phyloP scores from a whole-genome alignment of 2,113 vertebrate genomes.

The Harpagus bidentatus region DNA sequence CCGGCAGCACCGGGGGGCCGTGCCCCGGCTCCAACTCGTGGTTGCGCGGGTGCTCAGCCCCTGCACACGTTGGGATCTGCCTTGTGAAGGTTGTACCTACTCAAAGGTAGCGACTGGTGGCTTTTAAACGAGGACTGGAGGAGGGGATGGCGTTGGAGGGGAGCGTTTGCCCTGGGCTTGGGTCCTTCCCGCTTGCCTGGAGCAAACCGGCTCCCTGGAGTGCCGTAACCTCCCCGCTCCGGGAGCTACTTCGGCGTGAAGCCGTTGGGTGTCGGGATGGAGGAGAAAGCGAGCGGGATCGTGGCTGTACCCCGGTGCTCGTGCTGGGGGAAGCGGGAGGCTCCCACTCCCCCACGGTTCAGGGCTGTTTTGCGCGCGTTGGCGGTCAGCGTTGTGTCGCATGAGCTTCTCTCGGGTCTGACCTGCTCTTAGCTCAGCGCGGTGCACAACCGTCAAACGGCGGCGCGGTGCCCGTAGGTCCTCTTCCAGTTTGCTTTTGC shows the following conservation, averaged over 20 bases:
- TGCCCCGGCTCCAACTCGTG: rapidly evolving
- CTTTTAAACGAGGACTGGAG: background rate
- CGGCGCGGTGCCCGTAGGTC: rapidly evolving
- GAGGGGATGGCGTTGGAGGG: background rate
- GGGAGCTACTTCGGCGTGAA: background rate
- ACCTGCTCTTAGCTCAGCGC: background rate
- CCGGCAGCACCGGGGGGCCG: rapidly evolving
- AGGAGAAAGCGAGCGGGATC: background rate
- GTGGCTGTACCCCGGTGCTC: background rate
- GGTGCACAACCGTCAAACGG: too few relatives aligned
- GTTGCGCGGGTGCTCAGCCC: background rate
- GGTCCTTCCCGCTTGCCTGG: background rate
- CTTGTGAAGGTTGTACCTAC: background rate
- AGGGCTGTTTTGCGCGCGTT: rapidly evolving
- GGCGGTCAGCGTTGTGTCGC: background rate
- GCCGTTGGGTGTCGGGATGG: background rate
- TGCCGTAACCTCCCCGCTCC: rapidly evolving
- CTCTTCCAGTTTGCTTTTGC: background rate
- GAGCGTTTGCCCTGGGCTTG: rapidly evolving
- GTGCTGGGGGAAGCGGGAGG: background rate
- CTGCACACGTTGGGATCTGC: rapidly evolving
- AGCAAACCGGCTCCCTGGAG: rapidly evolving
- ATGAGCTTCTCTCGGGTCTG: background rate
- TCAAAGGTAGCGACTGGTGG: background rate
- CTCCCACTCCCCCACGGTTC: rapidly evolving